A percentile compares a stretch with the other conserved stretches of the same genome.
These are phyloP conservation scores for Tachyglossus aculeatus DNA, from an alignment of 2,797 vertebrate genomes.

Conservation along the genomic window DNA sequence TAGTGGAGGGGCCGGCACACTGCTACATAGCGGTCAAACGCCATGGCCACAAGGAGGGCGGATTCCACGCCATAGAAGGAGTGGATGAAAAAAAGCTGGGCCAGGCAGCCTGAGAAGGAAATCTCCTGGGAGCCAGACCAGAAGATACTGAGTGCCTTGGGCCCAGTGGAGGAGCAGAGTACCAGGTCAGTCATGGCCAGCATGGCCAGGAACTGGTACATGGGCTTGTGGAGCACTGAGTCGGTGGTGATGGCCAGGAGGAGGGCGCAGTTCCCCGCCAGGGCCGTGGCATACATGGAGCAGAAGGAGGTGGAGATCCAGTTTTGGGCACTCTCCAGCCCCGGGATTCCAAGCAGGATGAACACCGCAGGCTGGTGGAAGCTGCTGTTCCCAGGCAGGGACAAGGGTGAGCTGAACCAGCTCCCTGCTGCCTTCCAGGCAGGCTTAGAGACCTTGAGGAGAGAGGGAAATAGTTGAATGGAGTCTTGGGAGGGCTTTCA, in stretches of 20 bases:
- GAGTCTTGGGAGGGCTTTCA: too few relatives aligned
- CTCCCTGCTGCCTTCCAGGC: too few relatives aligned
- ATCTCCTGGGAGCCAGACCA: slow-evolving; percentile 32
- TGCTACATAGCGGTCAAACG: slow-evolving; percentile 34
- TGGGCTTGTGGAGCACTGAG: slow-evolving; percentile 43
- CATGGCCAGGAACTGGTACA: slow-evolving; percentile 43
- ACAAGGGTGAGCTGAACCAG: too few relatives aligned
- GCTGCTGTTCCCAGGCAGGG: too few relatives aligned
- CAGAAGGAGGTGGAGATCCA: slow-evolving; percentile 29
- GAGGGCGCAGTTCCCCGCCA: slow-evolving; percentile 33
- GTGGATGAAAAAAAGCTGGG: slow-evolving; percentile 52
- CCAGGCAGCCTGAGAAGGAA: slow-evolving; percentile 26
- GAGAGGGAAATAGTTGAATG: too few relatives aligned
- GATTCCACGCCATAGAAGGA: slow-evolving; percentile 41
- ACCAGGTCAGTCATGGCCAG: slow-evolving; percentile 48
- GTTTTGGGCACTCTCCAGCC: slow-evolving; percentile 18
- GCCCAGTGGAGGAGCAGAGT: slow-evolving; percentile 47
- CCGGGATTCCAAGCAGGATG: slow-evolving; percentile 26
- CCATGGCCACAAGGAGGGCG: slow-evolving; percentile 43
- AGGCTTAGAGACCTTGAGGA: too few relatives aligned
- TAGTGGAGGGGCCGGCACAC: slow-evolving; percentile 31
- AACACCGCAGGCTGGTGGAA: slow-evolving; percentile 14
- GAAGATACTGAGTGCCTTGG: slow-evolving; percentile 46
- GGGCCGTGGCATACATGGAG: not conserved
- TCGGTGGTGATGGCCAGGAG: slow-evolving; percentile 12